These are phyloP conservation scores for Corynorhinus townsendii DNA, from an alignment of 2,113 vertebrate species.

Conservation along the genomic window DNA sequence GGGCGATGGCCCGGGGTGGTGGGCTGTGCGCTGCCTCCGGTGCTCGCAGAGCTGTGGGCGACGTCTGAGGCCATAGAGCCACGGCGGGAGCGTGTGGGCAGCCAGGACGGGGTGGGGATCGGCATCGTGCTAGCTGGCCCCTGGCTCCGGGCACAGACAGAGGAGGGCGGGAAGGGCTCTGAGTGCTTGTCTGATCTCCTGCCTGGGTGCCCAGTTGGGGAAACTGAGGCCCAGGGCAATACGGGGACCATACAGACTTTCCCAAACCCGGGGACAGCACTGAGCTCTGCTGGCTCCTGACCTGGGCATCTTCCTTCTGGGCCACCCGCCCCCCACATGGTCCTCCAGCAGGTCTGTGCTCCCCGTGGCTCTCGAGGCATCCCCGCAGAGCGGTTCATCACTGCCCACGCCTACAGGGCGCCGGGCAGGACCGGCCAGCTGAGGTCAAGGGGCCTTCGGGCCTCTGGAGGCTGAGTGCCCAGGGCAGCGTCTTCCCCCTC, in stretches of 20 bases:
- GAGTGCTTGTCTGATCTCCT: rapidly evolving
- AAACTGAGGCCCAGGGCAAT: not conserved
- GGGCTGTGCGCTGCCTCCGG: no score
- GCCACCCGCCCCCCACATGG: not conserved
- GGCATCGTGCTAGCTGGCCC: not conserved
- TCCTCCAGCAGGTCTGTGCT: rapidly evolving
- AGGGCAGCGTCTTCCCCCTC: rapidly evolving
- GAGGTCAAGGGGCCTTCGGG: no score
- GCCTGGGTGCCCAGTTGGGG: not conserved
- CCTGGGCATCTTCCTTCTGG: no score
- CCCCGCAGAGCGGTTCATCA: rapidly evolving
- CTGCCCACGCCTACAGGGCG: not conserved
- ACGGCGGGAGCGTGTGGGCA: not conserved
- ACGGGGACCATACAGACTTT: no score
- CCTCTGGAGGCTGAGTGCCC: rapidly evolving
- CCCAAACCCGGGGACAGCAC: rapidly evolving
- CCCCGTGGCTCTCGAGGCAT: rapidly evolving
- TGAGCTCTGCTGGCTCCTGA: not conserved
- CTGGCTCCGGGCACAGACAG: not conserved
- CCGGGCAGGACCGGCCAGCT: no score
- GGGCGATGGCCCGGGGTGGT: rapidly evolving
- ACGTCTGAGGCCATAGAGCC: not conserved
- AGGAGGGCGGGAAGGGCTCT: rapidly evolving
- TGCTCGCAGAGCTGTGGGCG: not conserved
- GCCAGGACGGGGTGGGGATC: rapidly evolving